phyloP scores from a whole-genome alignment of 2,888 invertebrate genomes.

The Cordylochernes scorpioides region DNA sequence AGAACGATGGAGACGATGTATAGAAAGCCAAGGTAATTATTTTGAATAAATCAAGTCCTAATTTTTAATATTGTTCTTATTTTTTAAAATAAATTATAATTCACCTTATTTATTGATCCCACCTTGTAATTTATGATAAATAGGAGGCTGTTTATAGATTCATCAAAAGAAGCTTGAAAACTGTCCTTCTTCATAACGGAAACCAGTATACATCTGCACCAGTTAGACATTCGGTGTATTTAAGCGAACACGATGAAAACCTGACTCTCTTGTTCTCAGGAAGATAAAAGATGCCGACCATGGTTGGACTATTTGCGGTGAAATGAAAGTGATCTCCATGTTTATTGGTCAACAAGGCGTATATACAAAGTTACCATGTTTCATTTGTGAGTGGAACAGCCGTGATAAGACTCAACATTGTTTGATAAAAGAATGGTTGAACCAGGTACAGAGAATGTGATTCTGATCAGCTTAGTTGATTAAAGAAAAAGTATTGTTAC shows the following conservation, averaged over 20 bases:
- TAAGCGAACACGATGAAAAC: background rate
- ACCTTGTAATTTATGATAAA: too few relatives aligned
- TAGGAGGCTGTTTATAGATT: too few relatives aligned
- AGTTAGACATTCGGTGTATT: background rate
- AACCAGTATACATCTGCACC: too few relatives aligned
- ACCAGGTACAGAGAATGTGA: background rate
- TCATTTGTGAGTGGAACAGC: conserved; percentile 3
- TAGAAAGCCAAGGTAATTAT: too few relatives aligned
- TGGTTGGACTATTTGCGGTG: conserved; percentile 2
- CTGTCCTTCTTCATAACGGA: too few relatives aligned
- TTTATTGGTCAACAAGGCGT: conserved; percentile 1
- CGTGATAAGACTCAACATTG: too few relatives aligned
- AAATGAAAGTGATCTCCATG: conserved; percentile 2
- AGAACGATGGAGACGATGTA: too few relatives aligned
- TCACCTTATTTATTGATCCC: too few relatives aligned
- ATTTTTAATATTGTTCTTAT: too few relatives aligned
- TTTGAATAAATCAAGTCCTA: too few relatives aligned
- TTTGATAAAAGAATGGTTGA: conserved; percentile 1
- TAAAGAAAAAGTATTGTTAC: background rate
- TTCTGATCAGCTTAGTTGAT: background rate
- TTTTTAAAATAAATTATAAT: too few relatives aligned
- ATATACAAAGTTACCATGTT: background rate
- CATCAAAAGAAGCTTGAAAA: background rate
- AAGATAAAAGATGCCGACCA: conserved; percentile 2
- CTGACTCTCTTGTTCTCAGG: conserved; percentile 1